Evolutionary conservation across 1,140 invertebrate species (phyloP).

Genomic region (Drosophila willistoni): DNA sequence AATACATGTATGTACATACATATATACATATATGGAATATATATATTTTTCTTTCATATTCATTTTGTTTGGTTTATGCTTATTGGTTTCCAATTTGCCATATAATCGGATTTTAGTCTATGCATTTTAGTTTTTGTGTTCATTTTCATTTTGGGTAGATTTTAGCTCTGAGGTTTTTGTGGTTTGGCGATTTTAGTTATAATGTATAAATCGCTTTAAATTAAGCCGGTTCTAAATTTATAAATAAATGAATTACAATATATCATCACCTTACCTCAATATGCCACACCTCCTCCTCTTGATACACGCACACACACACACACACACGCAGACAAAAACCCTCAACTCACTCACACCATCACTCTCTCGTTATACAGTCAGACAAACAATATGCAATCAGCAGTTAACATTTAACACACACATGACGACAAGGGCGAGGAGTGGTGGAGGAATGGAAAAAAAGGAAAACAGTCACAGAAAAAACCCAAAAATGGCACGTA

Average conservation of each 20-base stretch:
- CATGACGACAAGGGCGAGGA: neutral
- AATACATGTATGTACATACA: constrained; percentile 26
- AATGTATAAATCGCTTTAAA: constrained; percentile 57
- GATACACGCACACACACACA: neutral
- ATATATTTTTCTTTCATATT: constrained; percentile 28
- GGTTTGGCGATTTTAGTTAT: constrained; percentile 34
- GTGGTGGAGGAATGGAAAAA: neutral
- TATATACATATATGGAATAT: constrained; percentile 13
- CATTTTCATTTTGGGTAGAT: constrained; percentile 47
- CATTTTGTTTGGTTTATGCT: constrained; percentile 49
- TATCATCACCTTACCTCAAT: constrained; percentile 41
- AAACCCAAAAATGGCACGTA: constrained; percentile 63
- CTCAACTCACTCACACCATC: neutral
- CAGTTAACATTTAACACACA: constrained; percentile 71
- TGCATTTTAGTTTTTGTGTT: neutral
- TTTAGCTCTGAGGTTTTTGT: constrained; percentile 43
- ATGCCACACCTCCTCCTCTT: neutral
- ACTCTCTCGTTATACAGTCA: constrained; percentile 2
- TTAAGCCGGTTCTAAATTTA: constrained; percentile 35
- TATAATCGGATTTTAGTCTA: constrained; percentile 45
- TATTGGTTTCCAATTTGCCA: constrained; percentile 55
- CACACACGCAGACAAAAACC: too few species aligned
- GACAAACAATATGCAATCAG: constrained; percentile 68
- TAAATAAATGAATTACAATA: constrained; percentile 44
- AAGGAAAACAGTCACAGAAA: constrained; percentile 48